Evolutionary conservation across 2,113 vertebrate species (phyloP).

Genomic region (mouse (Mus musculus)): DNA sequence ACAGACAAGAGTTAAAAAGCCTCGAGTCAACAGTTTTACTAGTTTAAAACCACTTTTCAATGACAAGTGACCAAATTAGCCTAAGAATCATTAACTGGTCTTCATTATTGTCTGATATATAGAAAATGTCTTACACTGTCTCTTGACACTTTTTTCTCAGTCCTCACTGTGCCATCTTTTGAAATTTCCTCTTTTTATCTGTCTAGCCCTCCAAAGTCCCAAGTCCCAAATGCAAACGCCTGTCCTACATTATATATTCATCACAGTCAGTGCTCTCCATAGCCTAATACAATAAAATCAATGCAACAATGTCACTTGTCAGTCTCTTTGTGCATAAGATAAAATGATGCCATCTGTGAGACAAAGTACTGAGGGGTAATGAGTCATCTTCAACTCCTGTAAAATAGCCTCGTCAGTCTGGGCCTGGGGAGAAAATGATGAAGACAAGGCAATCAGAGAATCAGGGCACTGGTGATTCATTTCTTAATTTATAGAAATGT

Average conservation of each 20-base stretch:
- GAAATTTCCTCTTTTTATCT: conserved; percentile 23
- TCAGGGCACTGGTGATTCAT: conserved; percentile 63
- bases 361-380: conserved; percentile 71
- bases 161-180: not conserved
- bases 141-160: conserved; percentile 30
- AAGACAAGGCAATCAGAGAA: conserved; percentile 78
- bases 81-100: conserved; percentile 38
- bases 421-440: conserved; percentile 74
- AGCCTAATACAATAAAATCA: conserved; percentile 68
- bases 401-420: conserved; percentile 70
- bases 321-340: conserved; percentile 71
- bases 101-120: conserved; percentile 56
- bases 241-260: conserved; percentile 60
- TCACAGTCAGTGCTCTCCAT: conserved; percentile 39
- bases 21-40: conserved; percentile 56
- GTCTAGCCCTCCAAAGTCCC: conserved; percentile 44
- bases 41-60: conserved; percentile 14
- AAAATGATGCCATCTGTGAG: conserved; percentile 80
- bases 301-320: conserved; percentile 78
- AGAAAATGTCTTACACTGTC: conserved; percentile 19
- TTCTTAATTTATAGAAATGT: conserved; percentile 73
- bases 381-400: conserved; percentile 74
- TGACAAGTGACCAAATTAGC: conserved; percentile 59
- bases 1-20: conserved; percentile 48
- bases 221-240: conserved; percentile 41